Evolutionary conservation across 2,888 invertebrate genomes (phyloP), one percentile per base, ranked within the genome.

Genomic region (Zootermopsis nevadensis): DNA sequence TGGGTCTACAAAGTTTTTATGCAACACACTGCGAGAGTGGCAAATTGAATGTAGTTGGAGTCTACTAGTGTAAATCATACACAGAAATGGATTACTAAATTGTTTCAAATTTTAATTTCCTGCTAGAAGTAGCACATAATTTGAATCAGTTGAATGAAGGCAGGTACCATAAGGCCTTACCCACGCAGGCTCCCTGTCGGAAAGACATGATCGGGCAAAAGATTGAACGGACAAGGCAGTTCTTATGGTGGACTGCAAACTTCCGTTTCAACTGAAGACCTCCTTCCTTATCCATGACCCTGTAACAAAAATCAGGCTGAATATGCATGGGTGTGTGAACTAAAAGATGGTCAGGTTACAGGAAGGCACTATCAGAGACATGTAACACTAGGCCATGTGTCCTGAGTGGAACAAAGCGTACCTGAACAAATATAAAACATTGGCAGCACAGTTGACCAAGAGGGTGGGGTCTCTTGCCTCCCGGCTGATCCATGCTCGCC

Each of bases 171-270:
- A 3, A 12, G 27, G 38, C 30, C 88, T 88, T 89, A 93, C 93
- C 92, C 85, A 95, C 94, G 91, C 95, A 95, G 84, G 95, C 94
- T 85, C 95, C 95, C 89, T 95, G 94, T 80, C 95, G 91, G 90
- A 95, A 95, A 86, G 95, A 95, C 94, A 95, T 95, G 86, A 94
- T 93, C 8, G 97, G 96, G 88, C 97, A 97, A 91, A 97, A 97
- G 7, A 95, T 94, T 48, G 96, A 95, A 86, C 92, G 91, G 33
- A 96, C 92, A 85, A 92, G 89, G 87, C 91, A 91, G 74, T 89
- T 89, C 80, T 91, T 90, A 89, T 95, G 95, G 79, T 90, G 88
- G 85, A 94, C 92, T 79, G 91, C 91, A 89, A 95, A 95, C 74
- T 93, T 93, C 87, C 93, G 91, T 89, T 93, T 93, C 79, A 95